phyloP scores from a whole-genome alignment of 35 echinoderm and acorn worm genomes.

The Anneissia japonica region DNA sequence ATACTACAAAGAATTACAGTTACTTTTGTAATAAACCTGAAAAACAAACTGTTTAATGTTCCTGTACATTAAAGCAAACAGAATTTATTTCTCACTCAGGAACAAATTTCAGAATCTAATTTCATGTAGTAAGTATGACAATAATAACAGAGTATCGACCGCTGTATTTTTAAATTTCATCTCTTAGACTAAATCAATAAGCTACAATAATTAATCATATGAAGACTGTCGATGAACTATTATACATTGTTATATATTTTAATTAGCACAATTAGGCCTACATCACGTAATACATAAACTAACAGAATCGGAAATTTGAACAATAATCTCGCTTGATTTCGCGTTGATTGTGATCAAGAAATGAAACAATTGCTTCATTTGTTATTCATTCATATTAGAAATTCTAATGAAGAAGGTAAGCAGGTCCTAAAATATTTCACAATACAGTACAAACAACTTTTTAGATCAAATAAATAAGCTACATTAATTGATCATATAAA shows the following conservation, averaged over 20 bases:
- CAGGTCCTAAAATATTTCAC: too few species aligned
- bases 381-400: too few species aligned
- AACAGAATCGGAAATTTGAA: too few species aligned
- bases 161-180: background rate
- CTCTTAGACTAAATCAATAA: background rate
- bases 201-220: background rate
- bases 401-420: too few species aligned
- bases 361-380: too few species aligned
- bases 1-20: background rate
- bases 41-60: background rate
- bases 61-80: background rate
- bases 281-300: too few species aligned
- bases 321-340: too few species aligned
- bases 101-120: background rate
- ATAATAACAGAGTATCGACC: background rate
- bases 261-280: background rate
- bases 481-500: background rate
- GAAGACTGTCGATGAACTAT: background rate
- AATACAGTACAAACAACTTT: too few species aligned
- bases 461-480: background rate
- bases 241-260: background rate
- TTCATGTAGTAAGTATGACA: background rate
- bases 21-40: background rate
- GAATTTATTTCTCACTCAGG: background rate
- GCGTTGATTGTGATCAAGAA: too few species aligned